Base-by-base conservation (phyloP, 2,888 invertebrate species). In the Leucophenga montana region DNA sequence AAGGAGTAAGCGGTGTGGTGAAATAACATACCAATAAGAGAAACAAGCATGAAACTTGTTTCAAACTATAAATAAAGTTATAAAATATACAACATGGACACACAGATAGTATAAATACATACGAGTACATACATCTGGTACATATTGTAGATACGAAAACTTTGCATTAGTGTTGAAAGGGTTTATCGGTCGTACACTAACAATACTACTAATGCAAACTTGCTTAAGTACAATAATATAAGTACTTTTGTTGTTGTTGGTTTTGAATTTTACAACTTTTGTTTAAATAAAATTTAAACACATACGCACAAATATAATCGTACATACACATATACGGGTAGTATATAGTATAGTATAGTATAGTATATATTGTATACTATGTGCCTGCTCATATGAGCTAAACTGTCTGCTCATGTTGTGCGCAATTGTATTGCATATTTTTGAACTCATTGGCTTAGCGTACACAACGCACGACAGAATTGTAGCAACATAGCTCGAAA, bases 241-340 rank as follows among this genome's bases (percentile, higher is more conserved):
- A 27, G 27, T 27, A 27, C 27, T 27, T 27, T 57, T 18, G 9
- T 57, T 57, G 14, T 57, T 57, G 8, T 18, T 1, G 18, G 31
- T 11, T 31, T 59, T 16, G 31, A 11, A 59, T 20, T 59, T 31
- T 59, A 59, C 33, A 59, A 33, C 11, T 59, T 50, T 13, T 11
- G 9, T 16, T 13, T n/a, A 13, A 16, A 16, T 46, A 46, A 46
- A 27, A 27, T 27, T 27, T 27, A 27, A 27, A 4, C 27, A 27
- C 27, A 27, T n/a, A n/a, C n/a, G n/a, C n/a, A n/a, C n/a, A 44
- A 59, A 65, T 53, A 2, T 0, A n/a, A 16, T 44, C 57, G 27
- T 59, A 61, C 53, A 44, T 54, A 46, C 27, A 18, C 64, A 46
- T 20, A 53, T 56, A 46, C 69, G 62, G 62, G 20, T n/a, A n/a